Evolutionary conservation across 2,888 invertebrate species (phyloP), one percentile per base, ranked within the genome.

Genomic region (Magallana nippona): DNA sequence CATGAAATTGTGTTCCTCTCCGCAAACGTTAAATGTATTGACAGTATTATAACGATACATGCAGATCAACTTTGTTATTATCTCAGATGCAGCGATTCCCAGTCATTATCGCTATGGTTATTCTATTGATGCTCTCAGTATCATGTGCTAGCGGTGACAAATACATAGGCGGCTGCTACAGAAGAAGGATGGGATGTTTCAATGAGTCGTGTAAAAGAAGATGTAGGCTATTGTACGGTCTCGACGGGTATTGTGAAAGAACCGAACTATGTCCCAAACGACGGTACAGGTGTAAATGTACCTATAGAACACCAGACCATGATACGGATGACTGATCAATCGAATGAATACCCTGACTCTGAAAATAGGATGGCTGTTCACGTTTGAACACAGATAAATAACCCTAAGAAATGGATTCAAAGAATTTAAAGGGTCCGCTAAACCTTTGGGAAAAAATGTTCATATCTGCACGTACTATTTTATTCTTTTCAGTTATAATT

Each of bases 141-240:
- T 27, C 32, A 3, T 13, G 15, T 22, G 27, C 71, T 1, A 32
- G 13, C 2, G 13, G 71, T 32, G 32, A 32, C 71, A 22, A 71
- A 10, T 71, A 27, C 27, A 71, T 71, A 13, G 71, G 71, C 15
- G 71, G 71, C 0, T 71, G 71, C 15, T 71, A 71, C 27, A 71
- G 71, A 32, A 71, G 10, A 71, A 71, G 71, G 27, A 71, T 11
- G 32, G 71, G 71, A 13, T 71, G 71, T 71, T 71, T 71, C 17
- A 27, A 71, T 11, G 71, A 71, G 22, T 32, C 71, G 15, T 71
- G 71, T 27, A 71, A 71, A 27, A 71, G 71, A 71, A 71, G 71
- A 71, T 71, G 71, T 27, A 22, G 71, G 19, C 13, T 71, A 15
- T 32, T 71, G 1, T 71, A 71, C 32, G 71, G 71, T 15, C 2